Base-by-base conservation (phyloP, 2,797 vertebrate species). In the Dipus sagitta region DNA sequence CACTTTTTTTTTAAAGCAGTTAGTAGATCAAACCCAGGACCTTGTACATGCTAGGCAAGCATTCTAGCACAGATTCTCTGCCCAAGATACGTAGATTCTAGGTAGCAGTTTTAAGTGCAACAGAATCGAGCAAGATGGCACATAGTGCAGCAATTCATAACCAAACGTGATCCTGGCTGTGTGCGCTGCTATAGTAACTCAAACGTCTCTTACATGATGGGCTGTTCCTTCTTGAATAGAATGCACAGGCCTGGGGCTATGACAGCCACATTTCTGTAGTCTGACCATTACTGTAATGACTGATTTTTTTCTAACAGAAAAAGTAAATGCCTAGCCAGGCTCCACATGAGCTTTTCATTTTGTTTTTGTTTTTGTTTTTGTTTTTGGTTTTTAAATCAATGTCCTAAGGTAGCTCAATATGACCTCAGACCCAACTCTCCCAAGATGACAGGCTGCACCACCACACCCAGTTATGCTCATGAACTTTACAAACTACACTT, bases 1-100 rank as follows among this genome's bases (percentile, higher is more conserved):
- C 32, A 54, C 3, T 62, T 74, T 62, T 42, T 2, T 70, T 23
- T 60, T 42, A 38, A 38, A 38, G 38, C 6, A 3, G 6, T 38
- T 38, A 38, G 38, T 8, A 4, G 20, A 3, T 60, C 52, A 60
- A 72, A 60, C 11, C 24, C 17, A 38, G 54, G 7, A 42, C 11
- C 38, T 34, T 34, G n/a, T 60, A 30, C 17, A 86, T 8, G 38
- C 32, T 32, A 74, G 1, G 3, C 5, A 86, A 62, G 12, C 54
- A 42, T 42, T 30, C n/a, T 0, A 60, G 13, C 26, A 74, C 6
- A 62, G 42, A 62, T 38, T 17, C 24, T 86, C 28, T 14, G 65
- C 26, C 54, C 32, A 42, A 74, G 74, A 17, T 86, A 30, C 58
- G 32, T 68, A 86, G 75, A 87, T 94, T 91, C 34, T 75, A 58